Evolutionary conservation across 92 coral and sea anemone genomes (phyloP).

Genomic region (Parazoanthus swiftii): DNA sequence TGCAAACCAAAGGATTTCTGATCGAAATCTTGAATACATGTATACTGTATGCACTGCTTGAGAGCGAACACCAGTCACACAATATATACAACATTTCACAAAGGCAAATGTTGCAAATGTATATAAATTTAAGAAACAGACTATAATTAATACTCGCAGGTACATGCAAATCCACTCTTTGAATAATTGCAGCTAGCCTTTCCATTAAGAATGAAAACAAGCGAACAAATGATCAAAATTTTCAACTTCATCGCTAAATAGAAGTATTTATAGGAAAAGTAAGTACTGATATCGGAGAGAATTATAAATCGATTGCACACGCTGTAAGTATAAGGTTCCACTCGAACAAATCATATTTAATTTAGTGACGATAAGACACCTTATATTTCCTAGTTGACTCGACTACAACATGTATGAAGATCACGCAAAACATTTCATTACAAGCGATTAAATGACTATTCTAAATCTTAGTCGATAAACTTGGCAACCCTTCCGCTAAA

Average conservation of each 20-base stretch:
- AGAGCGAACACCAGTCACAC: neutral
- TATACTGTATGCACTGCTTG: neutral
- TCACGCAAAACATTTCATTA: neutral
- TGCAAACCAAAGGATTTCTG: neutral
- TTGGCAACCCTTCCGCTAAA: neutral
- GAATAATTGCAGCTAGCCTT: neutral
- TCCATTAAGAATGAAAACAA: no score
- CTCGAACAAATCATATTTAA: conserved; percentile 17
- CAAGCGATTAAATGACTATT: conserved; percentile 4
- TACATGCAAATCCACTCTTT: neutral
- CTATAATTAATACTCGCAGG: neutral
- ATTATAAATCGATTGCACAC: neutral
- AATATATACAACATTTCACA: neutral
- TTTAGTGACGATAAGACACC: neutral
- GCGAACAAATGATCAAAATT: neutral
- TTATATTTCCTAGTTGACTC: conserved; percentile 9
- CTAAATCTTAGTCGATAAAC: neutral
- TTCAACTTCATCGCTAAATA: neutral
- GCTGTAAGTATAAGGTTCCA: neutral
- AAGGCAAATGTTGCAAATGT: conserved; percentile 2
- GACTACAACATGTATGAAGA: neutral
- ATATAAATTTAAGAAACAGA: neutral
- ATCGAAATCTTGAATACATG: neutral
- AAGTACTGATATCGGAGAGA: neutral
- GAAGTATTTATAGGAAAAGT: neutral